These are phyloP conservation scores for Cyaniris semiargus DNA, from an alignment of 2,888 invertebrate species.

Conservation along the genomic window DNA sequence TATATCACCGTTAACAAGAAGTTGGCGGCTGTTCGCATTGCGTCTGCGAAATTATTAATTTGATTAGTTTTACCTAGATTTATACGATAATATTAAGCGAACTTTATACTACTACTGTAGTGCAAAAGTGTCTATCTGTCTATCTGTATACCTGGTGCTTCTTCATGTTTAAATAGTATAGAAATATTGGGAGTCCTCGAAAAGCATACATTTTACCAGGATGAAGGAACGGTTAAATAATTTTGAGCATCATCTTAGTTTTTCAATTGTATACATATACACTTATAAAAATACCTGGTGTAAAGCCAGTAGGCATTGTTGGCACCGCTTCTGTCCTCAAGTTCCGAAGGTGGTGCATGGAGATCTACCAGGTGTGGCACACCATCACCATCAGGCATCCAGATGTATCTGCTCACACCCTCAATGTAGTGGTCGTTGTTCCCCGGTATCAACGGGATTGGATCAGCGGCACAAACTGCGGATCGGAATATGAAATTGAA, in stretches of 20 bases:
- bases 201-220: too few relatives aligned
- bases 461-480: conserved; percentile 36
- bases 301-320: conserved; percentile 53
- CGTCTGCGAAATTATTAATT: conserved; percentile 38
- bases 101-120: too few relatives aligned
- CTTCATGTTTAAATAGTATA: not conserved
- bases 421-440: conserved; percentile 54
- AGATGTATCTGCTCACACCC: conserved; percentile 54
- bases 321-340: conserved; percentile 46
- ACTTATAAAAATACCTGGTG: conserved; percentile 44
- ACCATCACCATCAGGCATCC: conserved; percentile 54
- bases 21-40: conserved; percentile 49
- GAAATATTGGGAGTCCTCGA: too few relatives aligned
- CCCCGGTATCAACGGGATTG: conserved; percentile 46
- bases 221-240: too few relatives aligned
- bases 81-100: too few relatives aligned
- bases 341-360: conserved; percentile 45
- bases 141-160: too few relatives aligned
- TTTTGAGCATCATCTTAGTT: too few relatives aligned
- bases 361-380: conserved; percentile 51
- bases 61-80: too few relatives aligned
- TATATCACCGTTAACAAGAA: conserved; percentile 54
- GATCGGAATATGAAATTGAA: not conserved
- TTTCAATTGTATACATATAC: too few relatives aligned
- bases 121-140: too few relatives aligned